A percentile compares a stretch with the other conserved stretches of the same genome.
Conservation (phyloP, 2,797 vertebrate genomes). For the Peromyscus eremicus region DNA sequence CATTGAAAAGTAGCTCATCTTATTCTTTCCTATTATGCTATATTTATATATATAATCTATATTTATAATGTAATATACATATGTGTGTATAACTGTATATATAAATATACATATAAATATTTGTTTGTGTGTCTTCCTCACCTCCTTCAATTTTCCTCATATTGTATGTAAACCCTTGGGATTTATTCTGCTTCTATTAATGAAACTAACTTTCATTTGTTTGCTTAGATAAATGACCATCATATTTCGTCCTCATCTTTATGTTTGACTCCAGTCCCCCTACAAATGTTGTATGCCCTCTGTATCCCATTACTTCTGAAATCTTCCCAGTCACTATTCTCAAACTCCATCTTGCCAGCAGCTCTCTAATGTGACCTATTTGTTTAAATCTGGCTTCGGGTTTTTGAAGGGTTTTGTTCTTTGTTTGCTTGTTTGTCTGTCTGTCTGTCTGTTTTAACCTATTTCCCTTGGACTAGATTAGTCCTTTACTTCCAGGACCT, state of each 20-base stretch:
- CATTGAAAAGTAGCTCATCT: background rate
- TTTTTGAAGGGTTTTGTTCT: background rate
- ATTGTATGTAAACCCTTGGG: background rate
- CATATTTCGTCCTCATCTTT: background rate
- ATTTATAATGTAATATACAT: background rate
- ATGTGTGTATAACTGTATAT: background rate
- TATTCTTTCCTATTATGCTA: background rate
- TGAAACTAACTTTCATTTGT: conserved; percentile 16
- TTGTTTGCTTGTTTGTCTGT: background rate
- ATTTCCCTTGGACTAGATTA: conserved; percentile 18
- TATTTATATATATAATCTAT: background rate
- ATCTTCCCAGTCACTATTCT: conserved; percentile 1
- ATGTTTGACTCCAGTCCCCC: background rate
- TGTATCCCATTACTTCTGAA: background rate
- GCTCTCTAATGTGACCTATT: conserved; percentile 22
- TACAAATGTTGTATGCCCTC: background rate
- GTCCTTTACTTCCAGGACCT: conserved; percentile 40
- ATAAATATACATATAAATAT: background rate
- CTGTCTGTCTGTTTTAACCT: background rate
- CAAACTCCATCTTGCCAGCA: background rate
- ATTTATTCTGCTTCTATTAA: conserved; percentile 11
- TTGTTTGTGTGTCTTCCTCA: background rate
- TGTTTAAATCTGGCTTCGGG: conserved; percentile 19
- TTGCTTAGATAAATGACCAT: background rate
- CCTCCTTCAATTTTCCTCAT: background rate